Evolutionary conservation across 2,113 vertebrate species (phyloP).

Genomic region (Chaetodon auriga): DNA sequence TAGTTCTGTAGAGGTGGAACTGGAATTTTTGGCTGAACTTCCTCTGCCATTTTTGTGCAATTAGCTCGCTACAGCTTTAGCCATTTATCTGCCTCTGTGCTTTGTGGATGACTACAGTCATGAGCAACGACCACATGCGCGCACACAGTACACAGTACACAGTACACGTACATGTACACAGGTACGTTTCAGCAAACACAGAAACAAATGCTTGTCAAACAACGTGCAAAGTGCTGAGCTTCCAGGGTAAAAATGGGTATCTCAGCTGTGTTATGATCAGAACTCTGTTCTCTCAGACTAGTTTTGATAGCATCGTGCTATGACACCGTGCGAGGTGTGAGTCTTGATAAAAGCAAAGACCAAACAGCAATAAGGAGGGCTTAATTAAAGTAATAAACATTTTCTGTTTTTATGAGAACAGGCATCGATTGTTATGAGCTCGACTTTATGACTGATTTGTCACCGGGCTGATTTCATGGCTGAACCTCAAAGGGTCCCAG

Average conservation of each 20-base stretch:
- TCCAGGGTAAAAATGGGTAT: neutral
- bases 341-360: slow-evolving; percentile 4
- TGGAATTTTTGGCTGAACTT: too few species aligned
- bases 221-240: neutral
- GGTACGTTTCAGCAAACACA: too few species aligned
- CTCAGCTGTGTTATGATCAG: slow-evolving; percentile 14
- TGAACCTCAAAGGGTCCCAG: neutral
- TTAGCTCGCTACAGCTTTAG: too few species aligned
- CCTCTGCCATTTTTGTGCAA: too few species aligned
- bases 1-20: neutral
- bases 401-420: slow-evolving; percentile 26
- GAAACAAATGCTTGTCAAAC: too few species aligned
- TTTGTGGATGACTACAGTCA: too few species aligned
- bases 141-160: too few species aligned
- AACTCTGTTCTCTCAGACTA: slow-evolving; percentile 18
- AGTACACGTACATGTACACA: too few species aligned
- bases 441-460: slow-evolving; percentile 38
- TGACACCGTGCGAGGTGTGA: neutral
- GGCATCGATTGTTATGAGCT: slow-evolving; percentile 27
- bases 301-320: neutral
- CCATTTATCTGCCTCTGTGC: too few species aligned
- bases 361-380: slow-evolving; percentile 20
- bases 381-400: slow-evolving; percentile 46
- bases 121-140: too few species aligned
- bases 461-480: slow-evolving; percentile 20